These are phyloP conservation scores for Albula goreensis DNA, from an alignment of 2,113 vertebrate species.

Conservation along the genomic window DNA sequence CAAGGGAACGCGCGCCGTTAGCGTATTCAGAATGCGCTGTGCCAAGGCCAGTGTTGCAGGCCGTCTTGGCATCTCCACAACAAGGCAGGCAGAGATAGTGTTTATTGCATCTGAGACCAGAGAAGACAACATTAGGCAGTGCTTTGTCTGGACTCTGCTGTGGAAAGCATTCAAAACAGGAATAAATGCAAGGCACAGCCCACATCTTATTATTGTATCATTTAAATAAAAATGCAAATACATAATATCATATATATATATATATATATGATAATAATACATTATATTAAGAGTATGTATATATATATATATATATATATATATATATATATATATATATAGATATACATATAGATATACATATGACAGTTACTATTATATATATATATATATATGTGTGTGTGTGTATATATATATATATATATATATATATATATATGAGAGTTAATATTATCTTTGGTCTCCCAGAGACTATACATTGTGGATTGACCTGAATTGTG, in stretches of 20 bases:
- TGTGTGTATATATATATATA: neutral
- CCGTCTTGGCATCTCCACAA: conserved; percentile 58
- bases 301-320: no score
- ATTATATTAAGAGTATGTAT: neutral
- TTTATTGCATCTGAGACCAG: conserved; percentile 67
- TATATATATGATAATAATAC: neutral
- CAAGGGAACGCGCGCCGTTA: conserved; percentile 68
- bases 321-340: neutral
- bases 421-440: no score
- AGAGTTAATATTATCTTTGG: conserved; percentile 72
- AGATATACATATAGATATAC: no score
- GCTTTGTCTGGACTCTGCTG: conserved; percentile 70
- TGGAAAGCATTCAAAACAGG: conserved; percentile 47
- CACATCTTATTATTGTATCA: neutral
- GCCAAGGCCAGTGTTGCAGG: conserved; percentile 71
- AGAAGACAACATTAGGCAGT: conserved; percentile 67
- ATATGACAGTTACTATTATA: no score
- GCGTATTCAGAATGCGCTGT: conserved; percentile 67
- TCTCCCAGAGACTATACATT: conserved; percentile 75
- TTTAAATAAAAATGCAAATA: conserved; percentile 52
- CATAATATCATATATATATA: conserved; percentile 74
- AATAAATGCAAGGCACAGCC: conserved; percentile 58
- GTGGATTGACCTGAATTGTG: conserved; percentile 94
- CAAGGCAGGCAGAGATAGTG: conserved; percentile 61
- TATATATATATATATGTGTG: neutral